Conservation (phyloP, 2,113 vertebrate species). For the Upupa epops region DNA sequence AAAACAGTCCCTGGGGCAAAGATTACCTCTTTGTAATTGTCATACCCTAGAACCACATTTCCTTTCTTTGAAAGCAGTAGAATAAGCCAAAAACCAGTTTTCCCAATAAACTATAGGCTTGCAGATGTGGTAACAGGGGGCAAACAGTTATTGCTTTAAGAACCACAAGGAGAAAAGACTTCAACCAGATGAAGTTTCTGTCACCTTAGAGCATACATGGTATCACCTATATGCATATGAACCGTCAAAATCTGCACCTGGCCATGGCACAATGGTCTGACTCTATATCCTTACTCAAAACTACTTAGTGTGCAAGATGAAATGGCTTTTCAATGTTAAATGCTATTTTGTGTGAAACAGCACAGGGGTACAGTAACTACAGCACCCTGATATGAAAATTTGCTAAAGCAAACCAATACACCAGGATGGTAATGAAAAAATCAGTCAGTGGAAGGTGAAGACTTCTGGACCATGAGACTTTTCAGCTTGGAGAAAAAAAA, state of each 20-base stretch:
- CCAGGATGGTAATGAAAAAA: not conserved
- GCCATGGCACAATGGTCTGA: not conserved
- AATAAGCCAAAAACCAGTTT: not conserved
- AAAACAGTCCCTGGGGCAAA: not conserved
- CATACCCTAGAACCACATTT: not conserved
- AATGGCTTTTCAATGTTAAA: not conserved
- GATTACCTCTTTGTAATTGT: not conserved
- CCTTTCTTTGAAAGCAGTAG: not conserved
- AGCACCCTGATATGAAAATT: not conserved
- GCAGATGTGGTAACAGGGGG: not conserved
- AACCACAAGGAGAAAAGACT: not conserved
- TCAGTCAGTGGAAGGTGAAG: not conserved
- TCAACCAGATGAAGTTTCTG: not conserved
- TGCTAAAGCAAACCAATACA: not conserved
- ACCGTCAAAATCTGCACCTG: not conserved
- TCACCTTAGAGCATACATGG: not conserved
- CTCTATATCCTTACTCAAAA: not conserved
- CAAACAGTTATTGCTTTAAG: not conserved
- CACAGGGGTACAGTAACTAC: not conserved
- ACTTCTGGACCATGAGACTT: not conserved
- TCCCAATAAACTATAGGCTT: not conserved
- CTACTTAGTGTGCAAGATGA: not conserved
- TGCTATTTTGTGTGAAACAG: not conserved
- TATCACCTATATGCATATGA: accelerated
- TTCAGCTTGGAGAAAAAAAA: no score